Conservation (phyloP, 2,797 vertebrate species). For the Hypotaenidia okinawae region DNA sequence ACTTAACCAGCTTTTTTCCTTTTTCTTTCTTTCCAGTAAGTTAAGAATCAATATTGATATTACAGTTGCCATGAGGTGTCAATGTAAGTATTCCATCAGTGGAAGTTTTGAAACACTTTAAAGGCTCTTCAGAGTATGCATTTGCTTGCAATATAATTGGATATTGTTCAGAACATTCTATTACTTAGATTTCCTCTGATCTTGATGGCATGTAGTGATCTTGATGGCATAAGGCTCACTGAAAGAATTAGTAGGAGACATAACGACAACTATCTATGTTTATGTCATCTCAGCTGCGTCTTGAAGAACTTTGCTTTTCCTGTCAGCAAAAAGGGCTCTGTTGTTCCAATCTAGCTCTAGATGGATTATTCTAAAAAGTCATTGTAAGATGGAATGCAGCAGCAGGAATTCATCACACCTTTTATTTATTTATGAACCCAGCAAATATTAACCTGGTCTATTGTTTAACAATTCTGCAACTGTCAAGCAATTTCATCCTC, state of each 20-base stretch:
- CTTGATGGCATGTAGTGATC: neutral
- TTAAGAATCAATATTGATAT: slow-evolving; percentile 96
- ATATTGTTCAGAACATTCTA: neutral
- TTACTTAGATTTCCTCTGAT: neutral
- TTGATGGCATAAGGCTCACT: neutral
- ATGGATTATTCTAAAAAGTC: neutral
- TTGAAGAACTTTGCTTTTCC: neutral
- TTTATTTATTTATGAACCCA: neutral
- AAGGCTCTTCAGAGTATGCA: neutral
- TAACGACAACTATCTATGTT: neutral
- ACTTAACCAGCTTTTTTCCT: neutral
- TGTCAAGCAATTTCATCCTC: neutral
- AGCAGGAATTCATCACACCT: neutral
- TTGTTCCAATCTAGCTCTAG: neutral
- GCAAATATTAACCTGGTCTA: neutral
- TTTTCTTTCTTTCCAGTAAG: slow-evolving; percentile 85
- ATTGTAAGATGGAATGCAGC: neutral
- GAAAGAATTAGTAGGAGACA: neutral
- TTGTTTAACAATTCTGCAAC: neutral
- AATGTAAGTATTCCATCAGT: slow-evolving; percentile 87
- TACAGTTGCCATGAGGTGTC: slow-evolving; percentile 97
- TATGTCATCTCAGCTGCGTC: neutral
- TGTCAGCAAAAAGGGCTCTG: neutral
- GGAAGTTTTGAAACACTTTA: neutral
- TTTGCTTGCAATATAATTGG: neutral